These are phyloP conservation scores for Lutraria rhynchaena DNA, from an alignment of 1,140 invertebrate species.

Conservation along the genomic window DNA sequence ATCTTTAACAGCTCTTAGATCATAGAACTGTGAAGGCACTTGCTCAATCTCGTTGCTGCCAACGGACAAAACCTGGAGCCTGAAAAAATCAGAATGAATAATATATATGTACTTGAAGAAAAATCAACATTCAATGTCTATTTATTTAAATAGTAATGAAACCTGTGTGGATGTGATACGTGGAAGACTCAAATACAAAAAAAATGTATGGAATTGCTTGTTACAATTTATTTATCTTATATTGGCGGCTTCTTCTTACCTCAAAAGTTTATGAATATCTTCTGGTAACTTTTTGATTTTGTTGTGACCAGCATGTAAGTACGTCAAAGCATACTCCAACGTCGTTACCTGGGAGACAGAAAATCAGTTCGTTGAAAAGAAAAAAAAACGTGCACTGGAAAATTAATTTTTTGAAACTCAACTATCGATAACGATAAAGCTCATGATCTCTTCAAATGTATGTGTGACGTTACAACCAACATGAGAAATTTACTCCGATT, in stretches of 20 bases:
- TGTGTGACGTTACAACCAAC: too few species aligned
- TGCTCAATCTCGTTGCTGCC: conserved; percentile 74
- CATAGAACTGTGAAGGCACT: conserved; percentile 72
- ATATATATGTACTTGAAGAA: too few species aligned
- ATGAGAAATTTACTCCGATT: too few species aligned
- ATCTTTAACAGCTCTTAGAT: conserved; percentile 67
- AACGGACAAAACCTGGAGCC: conserved; percentile 68
- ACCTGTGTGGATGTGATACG: background rate
- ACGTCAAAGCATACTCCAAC: conserved; percentile 68
- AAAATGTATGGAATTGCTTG: background rate
- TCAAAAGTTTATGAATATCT: conserved; percentile 67
- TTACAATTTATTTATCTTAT: background rate
- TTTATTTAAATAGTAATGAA: background rate
- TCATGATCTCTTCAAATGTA: too few species aligned
- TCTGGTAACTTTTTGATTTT: conserved; percentile 68
- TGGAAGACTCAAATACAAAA: too few species aligned
- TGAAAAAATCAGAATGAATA: conserved; percentile 24
- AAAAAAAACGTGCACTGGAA: too few species aligned
- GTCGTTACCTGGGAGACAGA: conserved; percentile 43
- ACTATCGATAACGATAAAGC: too few species aligned
- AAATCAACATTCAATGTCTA: too few species aligned
- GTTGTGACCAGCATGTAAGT: conserved; percentile 71
- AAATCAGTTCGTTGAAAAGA: too few species aligned
- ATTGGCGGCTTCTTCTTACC: too few species aligned
- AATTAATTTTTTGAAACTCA: too few species aligned